These are phyloP conservation scores for Brachyptera risi DNA, from an alignment of 2,888 invertebrate genomes.

Conservation along the genomic window DNA sequence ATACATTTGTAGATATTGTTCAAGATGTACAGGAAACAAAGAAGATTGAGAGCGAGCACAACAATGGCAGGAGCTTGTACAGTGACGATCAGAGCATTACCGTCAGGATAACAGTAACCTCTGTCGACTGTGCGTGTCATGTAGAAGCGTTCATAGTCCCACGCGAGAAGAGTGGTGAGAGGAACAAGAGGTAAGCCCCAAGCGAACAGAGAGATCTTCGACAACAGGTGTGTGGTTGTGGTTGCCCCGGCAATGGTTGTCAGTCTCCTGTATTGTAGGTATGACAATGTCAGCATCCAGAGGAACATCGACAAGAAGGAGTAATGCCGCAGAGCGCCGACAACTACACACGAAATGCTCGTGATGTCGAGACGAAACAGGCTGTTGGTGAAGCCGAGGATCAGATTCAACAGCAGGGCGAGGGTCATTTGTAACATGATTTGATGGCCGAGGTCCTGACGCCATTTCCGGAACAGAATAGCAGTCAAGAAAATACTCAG, in stretches of 20 bases:
- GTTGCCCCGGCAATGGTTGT: conserved; percentile 60
- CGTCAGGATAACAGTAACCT: too few relatives aligned
- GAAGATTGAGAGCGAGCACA: neutral
- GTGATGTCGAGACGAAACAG: too few relatives aligned
- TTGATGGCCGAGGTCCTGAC: neutral
- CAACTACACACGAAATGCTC: conserved; percentile 56
- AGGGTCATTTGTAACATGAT: too few relatives aligned
- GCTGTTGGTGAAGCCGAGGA: too few relatives aligned
- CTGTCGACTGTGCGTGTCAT: too few relatives aligned
- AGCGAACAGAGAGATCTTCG: conserved; percentile 59
- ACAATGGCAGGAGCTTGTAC: neutral
- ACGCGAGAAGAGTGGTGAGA: conserved; percentile 38
- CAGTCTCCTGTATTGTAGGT: conserved; percentile 63
- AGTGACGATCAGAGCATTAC: neutral
- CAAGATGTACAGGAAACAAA: neutral
- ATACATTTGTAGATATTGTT: neutral
- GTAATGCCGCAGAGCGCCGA: conserved; percentile 62
- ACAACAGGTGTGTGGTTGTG: conserved; percentile 56
- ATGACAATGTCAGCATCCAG: conserved; percentile 69
- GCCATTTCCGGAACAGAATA: neutral
- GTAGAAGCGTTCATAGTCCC: neutral
- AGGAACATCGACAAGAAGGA: conserved; percentile 62
- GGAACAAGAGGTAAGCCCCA: conserved; percentile 59
- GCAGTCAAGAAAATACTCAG: neutral
- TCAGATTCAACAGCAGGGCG: too few relatives aligned